A percentile compares a stretch with the other conserved stretches of the same genome.
These are phyloP conservation scores for Pollenia angustigena DNA, from an alignment of 2,888 invertebrate species.

Conservation along the genomic window DNA sequence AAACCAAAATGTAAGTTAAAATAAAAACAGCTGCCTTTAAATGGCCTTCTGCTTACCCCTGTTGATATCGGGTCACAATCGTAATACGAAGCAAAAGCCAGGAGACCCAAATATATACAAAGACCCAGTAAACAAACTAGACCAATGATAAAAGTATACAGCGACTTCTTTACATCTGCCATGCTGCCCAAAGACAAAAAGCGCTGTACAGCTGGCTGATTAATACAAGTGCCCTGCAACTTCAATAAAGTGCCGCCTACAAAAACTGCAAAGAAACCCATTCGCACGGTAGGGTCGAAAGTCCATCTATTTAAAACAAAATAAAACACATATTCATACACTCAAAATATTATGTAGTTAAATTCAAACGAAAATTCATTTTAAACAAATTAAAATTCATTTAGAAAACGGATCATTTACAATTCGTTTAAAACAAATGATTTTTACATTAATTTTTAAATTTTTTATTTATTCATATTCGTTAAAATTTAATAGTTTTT, in stretches of 20 bases:
- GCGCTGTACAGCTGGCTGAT: constrained; percentile 93
- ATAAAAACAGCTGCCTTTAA: not conserved
- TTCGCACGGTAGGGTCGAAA: constrained; percentile 90
- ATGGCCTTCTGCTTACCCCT: constrained; percentile 84
- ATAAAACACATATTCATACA: constrained; percentile 67
- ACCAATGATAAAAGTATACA: constrained; percentile 87
- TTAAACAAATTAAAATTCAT: too few species aligned
- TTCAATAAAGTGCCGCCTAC: constrained; percentile 91
- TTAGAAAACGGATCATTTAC: too few species aligned
- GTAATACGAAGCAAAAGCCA: constrained; percentile 90
- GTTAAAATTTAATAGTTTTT: too few species aligned
- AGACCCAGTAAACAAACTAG: constrained; percentile 86
- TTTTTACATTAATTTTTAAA: too few species aligned
- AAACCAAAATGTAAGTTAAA: not conserved
- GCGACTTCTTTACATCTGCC: constrained; percentile 88
- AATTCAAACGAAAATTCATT: too few species aligned
- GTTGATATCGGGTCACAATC: constrained; percentile 92
- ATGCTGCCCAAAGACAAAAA: constrained; percentile 90
- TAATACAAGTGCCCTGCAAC: constrained; percentile 90
- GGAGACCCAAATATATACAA: constrained; percentile 89
- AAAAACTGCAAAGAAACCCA: constrained; percentile 90
- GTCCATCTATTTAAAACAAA: constrained; percentile 87
- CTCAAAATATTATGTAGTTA: too few species aligned
- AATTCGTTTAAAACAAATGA: too few species aligned
- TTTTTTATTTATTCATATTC: too few species aligned